These are phyloP conservation scores for Elaphurus davidianus DNA, from an alignment of 2,113 vertebrate genomes.

Conservation along the genomic window DNA sequence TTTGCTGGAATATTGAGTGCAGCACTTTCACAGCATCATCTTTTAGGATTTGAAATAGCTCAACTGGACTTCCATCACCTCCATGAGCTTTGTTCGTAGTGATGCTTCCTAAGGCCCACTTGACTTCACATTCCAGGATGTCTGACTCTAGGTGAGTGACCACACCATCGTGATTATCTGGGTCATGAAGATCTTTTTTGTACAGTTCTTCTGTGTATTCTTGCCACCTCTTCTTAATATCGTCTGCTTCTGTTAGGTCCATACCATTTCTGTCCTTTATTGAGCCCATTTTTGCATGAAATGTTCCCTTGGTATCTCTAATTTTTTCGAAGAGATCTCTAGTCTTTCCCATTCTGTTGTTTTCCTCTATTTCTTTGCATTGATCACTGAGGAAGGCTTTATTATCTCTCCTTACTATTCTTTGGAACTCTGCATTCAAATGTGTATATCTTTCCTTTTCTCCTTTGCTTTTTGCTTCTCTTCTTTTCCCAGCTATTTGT, in stretches of 20 bases:
- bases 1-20: neutral
- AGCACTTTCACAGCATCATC: neutral
- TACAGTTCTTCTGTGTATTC: neutral
- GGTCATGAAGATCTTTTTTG: neutral
- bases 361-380: neutral
- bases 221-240: neutral
- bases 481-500: neutral
- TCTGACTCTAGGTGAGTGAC: neutral
- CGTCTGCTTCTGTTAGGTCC: neutral
- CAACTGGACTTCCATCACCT: neutral
- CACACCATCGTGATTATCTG: neutral
- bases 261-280: neutral
- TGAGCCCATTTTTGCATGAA: neutral
- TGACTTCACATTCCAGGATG: neutral
- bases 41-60: neutral
- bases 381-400: neutral
- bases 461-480: neutral
- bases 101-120: neutral
- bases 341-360: neutral
- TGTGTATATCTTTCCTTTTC: neutral
- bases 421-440: neutral
- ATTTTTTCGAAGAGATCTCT: neutral
- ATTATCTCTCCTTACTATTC: neutral
- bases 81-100: fast-evolving
- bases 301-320: neutral